Base-by-base conservation (phyloP, 2,797 vertebrate genomes). In the Acanthornis magna region DNA sequence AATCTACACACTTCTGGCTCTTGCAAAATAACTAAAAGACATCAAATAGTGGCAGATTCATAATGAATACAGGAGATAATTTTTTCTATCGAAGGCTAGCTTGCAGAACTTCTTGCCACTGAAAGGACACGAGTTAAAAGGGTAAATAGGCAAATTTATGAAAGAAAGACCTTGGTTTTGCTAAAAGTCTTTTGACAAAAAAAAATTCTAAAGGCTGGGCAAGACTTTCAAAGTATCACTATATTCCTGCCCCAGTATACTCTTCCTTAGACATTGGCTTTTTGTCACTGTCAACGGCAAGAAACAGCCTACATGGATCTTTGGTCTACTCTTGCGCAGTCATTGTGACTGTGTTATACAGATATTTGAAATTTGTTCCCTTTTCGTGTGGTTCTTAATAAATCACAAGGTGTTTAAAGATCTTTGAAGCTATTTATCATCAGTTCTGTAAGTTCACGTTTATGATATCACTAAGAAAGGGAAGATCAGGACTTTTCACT, bases 131-230 rank as follows among this genome's bases (percentile, higher is more conserved):
- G 5, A 42, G 3, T 63, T 78, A 5, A 57, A 85, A 78, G 71
- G 10, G 7, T 70, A 43, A 65, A 58, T 6, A 74, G 43, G 21
- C 7, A 45, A 82, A 81, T 40, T 36, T 36, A 42, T 58, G 26
- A 30, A 78, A 82, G 25, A 75, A 67, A 79, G 57, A 32, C 1
- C 1, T 0, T 5, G 3, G 0, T 47, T 85, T 71, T 66, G 10
- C 30, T 43, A 47, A 51, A 79, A 67, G 10, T 32, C 4, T n/a
- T 67, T 71, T 60, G 43, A 10, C 15, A 76, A 77, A 57, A 65
- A 57, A 65, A 57, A 11, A 3, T 76, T 10, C 23, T 60, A 51
- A 87, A 80, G 27, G 10, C 16, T 80, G 55, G 22, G 4, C 25
- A 79, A 67, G n/a, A 88, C 53, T 79, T 79, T 58, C 25, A 16